Evolutionary conservation across 2,888 invertebrate species (phyloP).

Genomic region (Microctonus hyperodae): DNA sequence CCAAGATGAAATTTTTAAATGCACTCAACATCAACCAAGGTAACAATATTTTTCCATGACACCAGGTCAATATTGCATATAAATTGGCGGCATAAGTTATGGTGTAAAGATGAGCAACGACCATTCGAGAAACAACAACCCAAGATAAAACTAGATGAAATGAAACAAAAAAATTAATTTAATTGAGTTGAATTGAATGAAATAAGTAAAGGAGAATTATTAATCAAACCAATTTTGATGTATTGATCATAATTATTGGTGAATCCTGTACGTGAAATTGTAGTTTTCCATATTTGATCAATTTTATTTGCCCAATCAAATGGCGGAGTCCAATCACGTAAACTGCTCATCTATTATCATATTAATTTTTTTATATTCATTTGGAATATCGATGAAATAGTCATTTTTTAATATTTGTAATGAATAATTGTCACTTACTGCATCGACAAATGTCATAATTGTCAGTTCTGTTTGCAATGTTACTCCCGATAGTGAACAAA

Average conservation of each 20-base stretch:
- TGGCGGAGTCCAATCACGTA: conserved; percentile 47
- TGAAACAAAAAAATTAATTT: too few relatives aligned
- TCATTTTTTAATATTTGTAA: not conserved
- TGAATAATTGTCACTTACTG: conserved; percentile 44
- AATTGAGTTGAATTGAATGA: not conserved
- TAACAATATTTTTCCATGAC: conserved; percentile 47
- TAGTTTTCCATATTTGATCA: conserved; percentile 44
- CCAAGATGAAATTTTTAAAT: conserved; percentile 51
- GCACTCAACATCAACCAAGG: conserved; percentile 55
- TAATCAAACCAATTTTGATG: conserved; percentile 46
- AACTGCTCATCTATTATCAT: conserved; percentile 46
- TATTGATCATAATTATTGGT: conserved; percentile 37
- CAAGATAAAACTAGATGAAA: conserved; percentile 47
- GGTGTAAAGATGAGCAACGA: conserved; percentile 47
- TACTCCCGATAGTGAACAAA: conserved; percentile 44
- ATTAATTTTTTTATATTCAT: not conserved
- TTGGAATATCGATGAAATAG: not conserved
- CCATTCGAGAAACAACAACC: conserved; percentile 48
- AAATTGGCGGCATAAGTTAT: conserved; percentile 49
- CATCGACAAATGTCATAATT: conserved; percentile 52
- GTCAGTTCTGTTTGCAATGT: conserved; percentile 51
- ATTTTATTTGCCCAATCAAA: conserved; percentile 47
- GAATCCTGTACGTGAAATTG: conserved; percentile 32
- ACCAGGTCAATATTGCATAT: conserved; percentile 54
- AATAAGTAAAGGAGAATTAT: not conserved